These are phyloP conservation scores for Halichondria panicea DNA, from an alignment of 37 sponge, comb jelly and placozoan species.

Conservation along the genomic window DNA sequence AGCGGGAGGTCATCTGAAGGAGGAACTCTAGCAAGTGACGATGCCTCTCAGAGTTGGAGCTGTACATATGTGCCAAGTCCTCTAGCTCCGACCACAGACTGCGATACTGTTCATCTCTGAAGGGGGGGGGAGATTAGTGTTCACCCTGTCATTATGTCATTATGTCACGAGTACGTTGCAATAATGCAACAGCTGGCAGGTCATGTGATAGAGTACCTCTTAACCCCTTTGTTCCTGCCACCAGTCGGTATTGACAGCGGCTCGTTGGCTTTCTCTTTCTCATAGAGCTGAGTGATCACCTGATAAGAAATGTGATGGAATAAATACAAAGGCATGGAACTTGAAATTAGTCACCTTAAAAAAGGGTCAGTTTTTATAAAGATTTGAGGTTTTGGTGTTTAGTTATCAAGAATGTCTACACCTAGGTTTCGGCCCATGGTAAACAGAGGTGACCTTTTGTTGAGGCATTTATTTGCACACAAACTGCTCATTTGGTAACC, in stretches of 20 bases:
- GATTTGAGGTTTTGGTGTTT: too few species aligned
- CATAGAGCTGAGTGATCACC: conserved; percentile 50
- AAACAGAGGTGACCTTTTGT: too few species aligned
- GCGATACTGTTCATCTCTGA: conserved; percentile 86
- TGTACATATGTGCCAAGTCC: conserved; percentile 30
- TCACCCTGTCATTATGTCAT: too few species aligned
- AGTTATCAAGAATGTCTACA: too few species aligned
- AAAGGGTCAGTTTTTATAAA: too few species aligned
- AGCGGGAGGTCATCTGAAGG: conserved; percentile 1
- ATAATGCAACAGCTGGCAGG: neutral
- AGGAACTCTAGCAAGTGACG: conserved; percentile 29
- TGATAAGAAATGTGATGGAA: too few species aligned
- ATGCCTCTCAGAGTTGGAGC: conserved; percentile 54
- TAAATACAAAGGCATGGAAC: too few species aligned
- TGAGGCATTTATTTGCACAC: neutral
- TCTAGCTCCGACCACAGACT: conserved; percentile 82
- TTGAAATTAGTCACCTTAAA: too few species aligned
- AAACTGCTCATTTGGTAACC: neutral
- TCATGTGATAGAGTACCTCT: conserved; percentile 27
- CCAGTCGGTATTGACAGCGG: conserved; percentile 47
- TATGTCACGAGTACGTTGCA: neutral
- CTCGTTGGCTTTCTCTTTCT: conserved; percentile 55
- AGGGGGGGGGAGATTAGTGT: neutral
- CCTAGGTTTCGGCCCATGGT: too few species aligned
- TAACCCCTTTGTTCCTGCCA: conserved; percentile 46